A percentile compares a stretch with the other conserved stretches of the same genome.
phyloP scores from a whole-genome alignment of 2,113 vertebrate species.

The Cochlearius cochlearius region DNA sequence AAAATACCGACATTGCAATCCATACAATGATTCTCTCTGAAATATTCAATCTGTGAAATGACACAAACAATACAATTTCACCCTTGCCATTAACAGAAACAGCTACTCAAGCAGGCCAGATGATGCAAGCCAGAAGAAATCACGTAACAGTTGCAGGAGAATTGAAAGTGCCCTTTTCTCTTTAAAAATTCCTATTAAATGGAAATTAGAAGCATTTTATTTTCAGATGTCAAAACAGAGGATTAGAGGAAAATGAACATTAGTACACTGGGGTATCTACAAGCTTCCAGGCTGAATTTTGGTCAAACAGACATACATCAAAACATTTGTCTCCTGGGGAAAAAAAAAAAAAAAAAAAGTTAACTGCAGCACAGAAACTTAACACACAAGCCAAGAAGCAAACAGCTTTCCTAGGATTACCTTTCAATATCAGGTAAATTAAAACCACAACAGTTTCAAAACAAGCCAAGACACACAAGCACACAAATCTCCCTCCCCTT shows the following conservation, averaged over 20 bases:
- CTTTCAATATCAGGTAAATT: constrained; percentile 14
- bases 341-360: neutral
- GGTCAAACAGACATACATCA: neutral
- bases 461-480: neutral
- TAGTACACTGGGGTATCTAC: constrained; percentile 11
- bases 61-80: constrained; percentile 17
- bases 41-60: constrained; percentile 9
- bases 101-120: neutral
- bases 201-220: constrained; percentile 4
- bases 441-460: constrained; percentile 25
- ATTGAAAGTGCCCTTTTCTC: constrained; percentile 1
- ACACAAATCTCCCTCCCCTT: neutral
- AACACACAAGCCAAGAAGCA: neutral
- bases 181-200: constrained; percentile 23
- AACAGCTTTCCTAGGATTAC: neutral
- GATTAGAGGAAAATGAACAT: constrained; percentile 28
- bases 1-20: constrained; percentile 31
- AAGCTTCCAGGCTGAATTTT: neutral
- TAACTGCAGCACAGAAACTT: neutral
- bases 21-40: constrained; percentile 31
- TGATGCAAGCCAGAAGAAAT: constrained; percentile 25
- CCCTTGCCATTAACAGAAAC: neutral
- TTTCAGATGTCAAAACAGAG: constrained; percentile 52
- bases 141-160: neutral
- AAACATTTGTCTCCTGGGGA: neutral